Percentiles rank a stretch among this genome's conserved stretches.
These are phyloP conservation scores for Bungarus multicinctus DNA, from an alignment of 2,113 vertebrate genomes.

Conservation along the genomic window DNA sequence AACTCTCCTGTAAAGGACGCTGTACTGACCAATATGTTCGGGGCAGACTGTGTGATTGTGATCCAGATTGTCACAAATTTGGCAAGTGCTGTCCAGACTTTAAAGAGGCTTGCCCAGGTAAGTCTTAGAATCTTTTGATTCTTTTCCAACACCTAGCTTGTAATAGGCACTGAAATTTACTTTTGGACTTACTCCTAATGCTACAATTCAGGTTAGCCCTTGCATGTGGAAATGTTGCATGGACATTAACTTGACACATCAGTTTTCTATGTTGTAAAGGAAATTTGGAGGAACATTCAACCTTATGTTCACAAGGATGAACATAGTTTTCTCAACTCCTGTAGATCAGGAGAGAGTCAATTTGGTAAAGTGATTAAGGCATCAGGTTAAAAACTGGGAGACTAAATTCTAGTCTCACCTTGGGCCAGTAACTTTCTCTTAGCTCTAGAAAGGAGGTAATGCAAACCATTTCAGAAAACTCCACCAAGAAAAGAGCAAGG, in stretches of 20 bases:
- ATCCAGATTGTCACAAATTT: slow-evolving; percentile 72
- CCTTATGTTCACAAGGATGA: neutral
- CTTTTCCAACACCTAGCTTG: neutral
- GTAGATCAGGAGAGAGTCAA: neutral
- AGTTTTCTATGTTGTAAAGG: neutral
- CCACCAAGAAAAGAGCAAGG: neutral
- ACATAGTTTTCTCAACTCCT: neutral
- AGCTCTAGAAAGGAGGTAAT: neutral
- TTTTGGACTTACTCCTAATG: neutral
- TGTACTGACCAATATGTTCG: slow-evolving; percentile 85
- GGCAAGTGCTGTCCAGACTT: slow-evolving; percentile 88
- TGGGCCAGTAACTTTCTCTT: neutral
- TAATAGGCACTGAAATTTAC: neutral
- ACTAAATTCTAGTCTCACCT: neutral
- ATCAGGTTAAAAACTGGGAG: neutral
- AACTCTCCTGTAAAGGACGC: slow-evolving; percentile 84
- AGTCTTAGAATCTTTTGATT: slow-evolving; percentile 40
- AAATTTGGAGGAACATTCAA: neutral
- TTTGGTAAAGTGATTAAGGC: neutral
- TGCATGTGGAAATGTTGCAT: neutral
- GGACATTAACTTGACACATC: neutral
- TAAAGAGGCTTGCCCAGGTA: slow-evolving; percentile 73
- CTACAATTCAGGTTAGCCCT: neutral
- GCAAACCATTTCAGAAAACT: neutral
- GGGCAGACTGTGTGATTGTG: slow-evolving; percentile 85